phyloP scores from a whole-genome alignment of 2,888 invertebrate genomes.

The Sphaerophoria rueppellii region DNA sequence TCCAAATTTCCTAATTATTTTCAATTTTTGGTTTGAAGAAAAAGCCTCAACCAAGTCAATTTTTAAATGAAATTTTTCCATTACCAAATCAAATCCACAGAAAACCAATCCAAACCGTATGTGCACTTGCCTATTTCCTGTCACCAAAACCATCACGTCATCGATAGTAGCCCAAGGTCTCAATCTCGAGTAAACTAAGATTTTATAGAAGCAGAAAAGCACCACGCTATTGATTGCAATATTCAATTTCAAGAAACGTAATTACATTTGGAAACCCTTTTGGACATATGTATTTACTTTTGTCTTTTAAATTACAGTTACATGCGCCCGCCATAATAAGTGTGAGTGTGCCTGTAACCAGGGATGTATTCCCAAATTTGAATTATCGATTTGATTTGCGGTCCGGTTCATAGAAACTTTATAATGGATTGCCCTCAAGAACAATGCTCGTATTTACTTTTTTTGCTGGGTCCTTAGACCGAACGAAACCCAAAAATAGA shows the following conservation, averaged over 20 bases:
- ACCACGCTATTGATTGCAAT: slow-evolving; percentile 16
- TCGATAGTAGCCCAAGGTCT: not conserved
- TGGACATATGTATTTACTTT: slow-evolving; percentile 9
- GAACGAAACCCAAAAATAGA: not conserved
- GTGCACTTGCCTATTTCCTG: not conserved
- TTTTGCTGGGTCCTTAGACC: not conserved
- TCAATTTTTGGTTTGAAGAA: not conserved
- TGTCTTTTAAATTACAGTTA: no score
- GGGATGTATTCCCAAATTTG: slow-evolving; percentile 34
- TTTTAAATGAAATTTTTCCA: not conserved
- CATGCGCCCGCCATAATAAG: not conserved
- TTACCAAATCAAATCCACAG: not conserved
- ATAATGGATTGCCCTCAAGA: slow-evolving; percentile 4
- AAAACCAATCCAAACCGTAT: not conserved
- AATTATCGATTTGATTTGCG: slow-evolving; percentile 59
- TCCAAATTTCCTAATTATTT: not conserved
- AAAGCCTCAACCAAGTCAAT: slow-evolving; percentile 10
- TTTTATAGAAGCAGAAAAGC: not conserved
- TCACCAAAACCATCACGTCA: slow-evolving; percentile 4
- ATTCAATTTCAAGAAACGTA: slow-evolving; percentile 21
- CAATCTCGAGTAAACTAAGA: not conserved
- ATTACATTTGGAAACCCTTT: slow-evolving; percentile 20
- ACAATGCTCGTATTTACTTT: not conserved
- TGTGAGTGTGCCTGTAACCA: not conserved
- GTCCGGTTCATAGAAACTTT: slow-evolving; percentile 41